Evolutionary conservation across 2,888 invertebrate species (phyloP).

Genomic region (Chrysolina americana): DNA sequence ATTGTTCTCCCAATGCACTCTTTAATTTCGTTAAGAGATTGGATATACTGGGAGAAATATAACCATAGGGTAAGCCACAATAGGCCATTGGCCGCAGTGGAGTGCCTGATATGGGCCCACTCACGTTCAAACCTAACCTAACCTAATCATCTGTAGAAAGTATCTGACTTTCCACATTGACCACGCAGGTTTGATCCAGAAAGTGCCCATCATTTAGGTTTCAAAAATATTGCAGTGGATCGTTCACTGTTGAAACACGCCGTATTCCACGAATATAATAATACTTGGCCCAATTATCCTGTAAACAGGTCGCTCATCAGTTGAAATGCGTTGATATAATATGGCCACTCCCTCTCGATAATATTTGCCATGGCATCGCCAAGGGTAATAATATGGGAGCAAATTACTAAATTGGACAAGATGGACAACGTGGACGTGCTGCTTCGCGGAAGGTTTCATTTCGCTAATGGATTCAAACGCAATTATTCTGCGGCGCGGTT

Average conservation of each 20-base stretch:
- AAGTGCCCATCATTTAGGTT: no score
- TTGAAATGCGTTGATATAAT: not conserved
- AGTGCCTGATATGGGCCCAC: no score
- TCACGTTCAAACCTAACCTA: no score
- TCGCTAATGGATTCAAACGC: not conserved
- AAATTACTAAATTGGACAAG: not conserved
- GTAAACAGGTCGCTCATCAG: not conserved
- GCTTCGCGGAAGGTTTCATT: not conserved
- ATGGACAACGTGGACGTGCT: not conserved
- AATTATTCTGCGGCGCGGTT: not conserved
- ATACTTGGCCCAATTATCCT: not conserved
- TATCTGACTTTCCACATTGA: no score
- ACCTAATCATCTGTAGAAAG: no score
- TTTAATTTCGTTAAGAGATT: no score
- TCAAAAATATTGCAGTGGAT: not conserved
- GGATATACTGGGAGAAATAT: no score
- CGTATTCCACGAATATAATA: not conserved
- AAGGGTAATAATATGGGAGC: not conserved
- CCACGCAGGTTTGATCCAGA: no score
- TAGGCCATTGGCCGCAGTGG: no score
- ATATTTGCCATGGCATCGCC: not conserved
- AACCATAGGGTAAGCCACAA: no score
- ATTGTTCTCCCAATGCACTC: no score
- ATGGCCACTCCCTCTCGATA: not conserved
- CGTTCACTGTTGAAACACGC: no score